Conservation (phyloP, 2,797 vertebrate species). For the Tauraco hartlaubi region DNA sequence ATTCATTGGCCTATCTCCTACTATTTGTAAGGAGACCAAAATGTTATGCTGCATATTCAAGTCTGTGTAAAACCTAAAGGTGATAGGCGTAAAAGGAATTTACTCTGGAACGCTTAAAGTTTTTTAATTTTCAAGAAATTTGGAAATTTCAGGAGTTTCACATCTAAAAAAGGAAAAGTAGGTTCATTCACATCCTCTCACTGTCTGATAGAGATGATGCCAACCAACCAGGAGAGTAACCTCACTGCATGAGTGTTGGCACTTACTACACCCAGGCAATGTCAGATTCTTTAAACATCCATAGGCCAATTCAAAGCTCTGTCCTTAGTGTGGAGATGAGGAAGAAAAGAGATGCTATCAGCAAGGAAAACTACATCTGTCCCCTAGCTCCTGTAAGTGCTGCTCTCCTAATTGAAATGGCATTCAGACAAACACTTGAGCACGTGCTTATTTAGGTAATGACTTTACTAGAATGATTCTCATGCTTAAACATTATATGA, state of each 20-base stretch:
- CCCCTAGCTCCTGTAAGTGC: neutral
- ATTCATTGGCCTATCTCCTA: neutral
- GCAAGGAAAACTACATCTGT: neutral
- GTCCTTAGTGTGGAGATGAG: neutral
- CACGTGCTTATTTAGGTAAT: neutral
- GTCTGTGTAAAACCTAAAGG: neutral
- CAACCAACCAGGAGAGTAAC: neutral
- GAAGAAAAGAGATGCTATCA: neutral
- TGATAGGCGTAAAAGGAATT: neutral
- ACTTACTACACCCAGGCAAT: neutral
- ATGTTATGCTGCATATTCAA: neutral
- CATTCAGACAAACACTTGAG: neutral
- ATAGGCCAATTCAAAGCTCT: neutral
- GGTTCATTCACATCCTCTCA: neutral
- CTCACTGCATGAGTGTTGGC: rapidly evolving
- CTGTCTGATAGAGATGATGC: neutral
- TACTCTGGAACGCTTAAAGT: neutral
- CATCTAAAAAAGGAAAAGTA: neutral
- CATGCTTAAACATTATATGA: neutral
- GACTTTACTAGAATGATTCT: neutral
- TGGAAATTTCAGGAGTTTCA: neutral
- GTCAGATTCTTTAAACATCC: neutral
- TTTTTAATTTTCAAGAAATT: neutral
- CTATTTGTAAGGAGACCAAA: neutral
- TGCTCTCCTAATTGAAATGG: neutral